A percentile compares a stretch with the other conserved stretches of the same genome.
phyloP scores from a whole-genome alignment of 2,797 vertebrate genomes.

The Pangasius mekongensis region DNA sequence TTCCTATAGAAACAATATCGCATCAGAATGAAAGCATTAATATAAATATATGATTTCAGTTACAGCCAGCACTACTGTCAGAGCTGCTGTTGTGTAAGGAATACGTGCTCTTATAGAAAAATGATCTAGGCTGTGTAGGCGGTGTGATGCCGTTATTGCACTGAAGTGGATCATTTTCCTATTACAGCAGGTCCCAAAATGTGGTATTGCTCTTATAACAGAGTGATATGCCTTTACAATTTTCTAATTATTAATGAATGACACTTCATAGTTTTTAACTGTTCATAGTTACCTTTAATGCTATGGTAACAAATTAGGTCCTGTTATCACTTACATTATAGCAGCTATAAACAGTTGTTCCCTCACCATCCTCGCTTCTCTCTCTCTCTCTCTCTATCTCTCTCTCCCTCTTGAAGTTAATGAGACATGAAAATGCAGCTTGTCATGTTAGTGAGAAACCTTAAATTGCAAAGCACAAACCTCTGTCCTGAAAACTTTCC shows the following conservation, averaged over 20 bases:
- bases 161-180: not conserved
- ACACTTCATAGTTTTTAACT: not conserved
- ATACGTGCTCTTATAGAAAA: not conserved
- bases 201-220: not conserved
- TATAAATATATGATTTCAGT: not conserved
- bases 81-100: not conserved
- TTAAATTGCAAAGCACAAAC: not conserved
- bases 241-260: not conserved
- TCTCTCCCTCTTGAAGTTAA: no score
- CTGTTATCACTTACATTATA: not conserved
- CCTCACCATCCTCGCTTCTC: not conserved
- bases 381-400: no score
- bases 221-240: not conserved
- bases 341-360: not conserved
- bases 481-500: not conserved
- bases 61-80: not conserved
- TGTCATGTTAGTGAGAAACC: not conserved
- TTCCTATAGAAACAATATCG: not conserved
- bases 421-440: not conserved
- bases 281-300: not conserved
- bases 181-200: not conserved
- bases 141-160: not conserved
- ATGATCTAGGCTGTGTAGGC: not conserved
- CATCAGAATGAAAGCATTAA: not conserved
- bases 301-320: not conserved